phyloP scores from a whole-genome alignment of 2,888 invertebrate species.

The Phengaris alcon region DNA sequence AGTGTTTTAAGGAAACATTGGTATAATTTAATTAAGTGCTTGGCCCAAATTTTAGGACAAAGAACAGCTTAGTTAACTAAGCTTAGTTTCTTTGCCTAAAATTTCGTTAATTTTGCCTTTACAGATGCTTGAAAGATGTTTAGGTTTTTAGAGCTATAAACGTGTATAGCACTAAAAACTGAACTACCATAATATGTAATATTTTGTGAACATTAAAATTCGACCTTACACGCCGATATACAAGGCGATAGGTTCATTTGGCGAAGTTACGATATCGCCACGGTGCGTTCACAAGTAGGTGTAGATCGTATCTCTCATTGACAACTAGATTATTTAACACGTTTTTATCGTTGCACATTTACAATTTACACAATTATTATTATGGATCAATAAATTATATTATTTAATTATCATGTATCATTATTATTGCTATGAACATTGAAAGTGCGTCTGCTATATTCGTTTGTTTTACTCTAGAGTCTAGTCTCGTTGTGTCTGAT shows the following conservation, averaged over 20 bases:
- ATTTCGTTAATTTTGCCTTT: neutral
- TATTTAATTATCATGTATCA: neutral
- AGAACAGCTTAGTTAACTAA: too few relatives aligned
- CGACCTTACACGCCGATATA: neutral
- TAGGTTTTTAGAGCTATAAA: too few relatives aligned
- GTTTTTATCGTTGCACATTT: conserved; percentile 7
- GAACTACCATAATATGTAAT: neutral
- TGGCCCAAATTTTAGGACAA: too few relatives aligned
- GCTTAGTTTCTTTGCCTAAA: too few relatives aligned
- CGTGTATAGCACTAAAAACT: neutral
- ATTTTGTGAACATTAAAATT: conserved; percentile 1
- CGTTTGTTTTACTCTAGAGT: too few relatives aligned
- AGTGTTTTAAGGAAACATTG: too few relatives aligned
- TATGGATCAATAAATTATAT: neutral
- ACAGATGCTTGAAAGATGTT: too few relatives aligned
- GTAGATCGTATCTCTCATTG: conserved; percentile 26
- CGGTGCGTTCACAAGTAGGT: conserved; percentile 23
- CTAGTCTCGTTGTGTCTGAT: too few relatives aligned
- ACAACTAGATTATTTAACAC: conserved; percentile 17
- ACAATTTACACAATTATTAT: conserved; percentile 11
- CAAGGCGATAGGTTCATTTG: conserved; percentile 6
- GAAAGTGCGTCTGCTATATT: too few relatives aligned
- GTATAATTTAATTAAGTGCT: too few relatives aligned
- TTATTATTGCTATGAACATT: too few relatives aligned
- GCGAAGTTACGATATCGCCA: conserved; percentile 2